Evolutionary conservation across 2,888 invertebrate genomes (phyloP).

Genomic region (Coenonympha glycerion): DNA sequence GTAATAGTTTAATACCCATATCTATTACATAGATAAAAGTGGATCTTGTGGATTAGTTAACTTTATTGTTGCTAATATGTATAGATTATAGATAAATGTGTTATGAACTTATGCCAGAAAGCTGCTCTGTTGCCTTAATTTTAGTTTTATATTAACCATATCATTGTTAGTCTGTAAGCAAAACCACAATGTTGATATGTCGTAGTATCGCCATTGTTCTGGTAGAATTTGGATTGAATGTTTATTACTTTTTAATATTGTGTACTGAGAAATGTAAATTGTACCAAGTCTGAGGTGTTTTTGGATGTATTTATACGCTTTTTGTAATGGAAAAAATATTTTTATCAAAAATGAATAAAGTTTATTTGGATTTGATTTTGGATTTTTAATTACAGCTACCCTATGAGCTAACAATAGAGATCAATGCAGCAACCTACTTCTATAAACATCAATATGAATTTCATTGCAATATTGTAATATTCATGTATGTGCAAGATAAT

Average conservation of each 20-base stretch:
- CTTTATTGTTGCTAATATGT: no score
- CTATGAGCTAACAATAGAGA: no score
- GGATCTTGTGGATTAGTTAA: no score
- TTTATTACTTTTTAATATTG: slow-evolving; percentile 1
- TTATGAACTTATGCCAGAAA: no score
- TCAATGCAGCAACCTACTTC: no score
- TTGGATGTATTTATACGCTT: slow-evolving; percentile 13
- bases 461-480: no score
- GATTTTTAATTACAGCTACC: slow-evolving; percentile 5
- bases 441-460: no score
- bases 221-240: slow-evolving; percentile 35
- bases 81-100: no score
- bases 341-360: slow-evolving; percentile 18
- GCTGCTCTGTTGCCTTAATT: no score
- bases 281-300: slow-evolving; percentile 30
- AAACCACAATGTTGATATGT: slow-evolving; percentile 52
- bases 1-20: no score
- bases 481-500: no score
- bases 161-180: slow-evolving; percentile 14
- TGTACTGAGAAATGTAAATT: slow-evolving; percentile 14
- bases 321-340: slow-evolving; percentile 18
- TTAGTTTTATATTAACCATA: not conserved
- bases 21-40: no score
- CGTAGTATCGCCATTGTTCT: slow-evolving; percentile 50
- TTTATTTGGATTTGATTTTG: slow-evolving; percentile 15